Evolutionary conservation across 2,888 invertebrate species (phyloP).

Genomic region (Neoascia interrupta): DNA sequence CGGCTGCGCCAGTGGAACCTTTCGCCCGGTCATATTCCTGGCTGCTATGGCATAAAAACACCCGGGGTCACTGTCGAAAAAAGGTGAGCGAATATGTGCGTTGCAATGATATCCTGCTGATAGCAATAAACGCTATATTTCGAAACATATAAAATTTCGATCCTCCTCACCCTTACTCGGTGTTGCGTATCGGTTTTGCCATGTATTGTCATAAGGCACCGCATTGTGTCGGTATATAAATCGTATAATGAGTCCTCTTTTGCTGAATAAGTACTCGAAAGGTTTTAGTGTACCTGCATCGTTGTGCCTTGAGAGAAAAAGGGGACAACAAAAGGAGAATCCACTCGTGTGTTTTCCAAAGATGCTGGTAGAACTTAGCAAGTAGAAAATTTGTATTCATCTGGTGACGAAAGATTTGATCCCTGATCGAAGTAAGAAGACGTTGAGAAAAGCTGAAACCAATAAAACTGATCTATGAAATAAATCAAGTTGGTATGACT

Average conservation of each 20-base stretch:
- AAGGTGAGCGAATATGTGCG: slow-evolving; percentile 32
- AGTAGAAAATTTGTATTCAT: slow-evolving; percentile 11
- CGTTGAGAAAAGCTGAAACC: too few relatives aligned
- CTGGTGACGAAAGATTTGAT: slow-evolving; percentile 12
- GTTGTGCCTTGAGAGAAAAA: background rate
- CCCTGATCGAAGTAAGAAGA: too few relatives aligned
- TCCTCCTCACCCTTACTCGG: slow-evolving; percentile 49
- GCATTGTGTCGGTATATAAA: slow-evolving; percentile 9
- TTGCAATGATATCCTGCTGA: slow-evolving; percentile 50
- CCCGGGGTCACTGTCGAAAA: slow-evolving; percentile 23
- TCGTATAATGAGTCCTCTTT: slow-evolving; percentile 4
- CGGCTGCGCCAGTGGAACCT: background rate
- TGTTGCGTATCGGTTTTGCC: slow-evolving; percentile 60
- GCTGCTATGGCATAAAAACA: slow-evolving; percentile 10
- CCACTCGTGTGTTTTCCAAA: slow-evolving; percentile 14
- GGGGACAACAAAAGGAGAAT: slow-evolving; percentile 6
- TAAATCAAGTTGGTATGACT: too few relatives aligned
- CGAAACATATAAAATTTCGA: slow-evolving; percentile 25
- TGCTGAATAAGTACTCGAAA: too few relatives aligned
- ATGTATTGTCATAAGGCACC: slow-evolving; percentile 40
- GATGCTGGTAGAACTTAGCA: slow-evolving; percentile 44
- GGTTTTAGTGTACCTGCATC: slow-evolving; percentile 49
- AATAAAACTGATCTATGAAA: too few relatives aligned
- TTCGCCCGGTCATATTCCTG: slow-evolving; percentile 6
- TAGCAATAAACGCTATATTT: slow-evolving; percentile 48